Percentiles rank a stretch among this genome's conserved stretches.
Evolutionary conservation across 2,797 vertebrate species (phyloP).

Genomic region (Gymnocypris eckloni): DNA sequence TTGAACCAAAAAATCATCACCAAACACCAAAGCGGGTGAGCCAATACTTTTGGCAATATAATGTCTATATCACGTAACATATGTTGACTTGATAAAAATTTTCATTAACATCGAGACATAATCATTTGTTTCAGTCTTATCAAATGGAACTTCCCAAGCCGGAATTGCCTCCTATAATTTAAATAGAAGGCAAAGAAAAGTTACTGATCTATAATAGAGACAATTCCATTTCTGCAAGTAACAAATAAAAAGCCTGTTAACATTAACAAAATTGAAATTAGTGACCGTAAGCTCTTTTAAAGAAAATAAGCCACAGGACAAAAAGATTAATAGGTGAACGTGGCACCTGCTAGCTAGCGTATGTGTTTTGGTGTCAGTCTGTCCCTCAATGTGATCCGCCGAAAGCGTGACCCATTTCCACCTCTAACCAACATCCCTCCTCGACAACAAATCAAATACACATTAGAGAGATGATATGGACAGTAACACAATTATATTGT

Average conservation of each 20-base stretch:
- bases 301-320: background rate
- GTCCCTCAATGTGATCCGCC: conserved; percentile 50
- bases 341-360: conserved; percentile 54
- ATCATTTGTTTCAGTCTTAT: too few relatives aligned
- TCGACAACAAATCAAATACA: background rate
- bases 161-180: too few relatives aligned
- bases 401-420: conserved; percentile 62
- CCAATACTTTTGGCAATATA: too few relatives aligned
- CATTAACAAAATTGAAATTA: conserved; percentile 6
- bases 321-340: background rate
- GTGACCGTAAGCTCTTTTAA: background rate
- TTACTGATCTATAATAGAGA: too few relatives aligned
- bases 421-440: background rate
- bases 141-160: too few relatives aligned
- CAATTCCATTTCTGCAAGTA: background rate
- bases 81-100: too few relatives aligned
- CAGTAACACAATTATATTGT: background rate
- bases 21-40: too few relatives aligned
- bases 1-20: too few relatives aligned
- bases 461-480: background rate
- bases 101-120: too few relatives aligned
- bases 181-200: background rate
- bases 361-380: conserved; percentile 47
- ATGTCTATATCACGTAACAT: too few relatives aligned
- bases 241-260: background rate